Evolutionary conservation across 2,888 invertebrate genomes (phyloP).

Genomic region (Drosophila ustulata): DNA sequence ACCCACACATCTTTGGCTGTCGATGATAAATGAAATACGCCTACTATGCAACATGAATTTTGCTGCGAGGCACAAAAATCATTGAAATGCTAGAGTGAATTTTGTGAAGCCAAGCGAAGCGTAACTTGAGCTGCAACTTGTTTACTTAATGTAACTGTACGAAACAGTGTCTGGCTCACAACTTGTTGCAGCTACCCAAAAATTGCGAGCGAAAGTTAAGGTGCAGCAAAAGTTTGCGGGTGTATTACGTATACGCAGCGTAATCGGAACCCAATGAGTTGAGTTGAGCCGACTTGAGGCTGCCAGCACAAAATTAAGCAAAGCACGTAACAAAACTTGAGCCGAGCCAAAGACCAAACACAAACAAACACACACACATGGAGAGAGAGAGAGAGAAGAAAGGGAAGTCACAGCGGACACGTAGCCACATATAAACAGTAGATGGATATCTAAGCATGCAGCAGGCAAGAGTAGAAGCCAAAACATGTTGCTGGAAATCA

Average conservation of each 20-base stretch:
- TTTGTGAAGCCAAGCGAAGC: slow-evolving; percentile 51
- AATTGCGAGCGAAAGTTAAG: slow-evolving; percentile 31
- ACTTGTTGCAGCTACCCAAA: slow-evolving; percentile 64
- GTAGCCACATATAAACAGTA: slow-evolving; percentile 58
- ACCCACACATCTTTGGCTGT: slow-evolving; percentile 16
- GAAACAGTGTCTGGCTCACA: slow-evolving; percentile 23
- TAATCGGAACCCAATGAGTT: slow-evolving; percentile 67
- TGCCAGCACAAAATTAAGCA: slow-evolving; percentile 57
- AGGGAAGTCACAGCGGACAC: slow-evolving; percentile 41
- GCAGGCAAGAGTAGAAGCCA: slow-evolving; percentile 32
- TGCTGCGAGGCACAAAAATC: background rate
- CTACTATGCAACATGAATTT: slow-evolving; percentile 33
- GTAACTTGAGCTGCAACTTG: slow-evolving; percentile 49
- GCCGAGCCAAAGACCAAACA: slow-evolving; percentile 35
- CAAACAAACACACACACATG: slow-evolving; percentile 31
- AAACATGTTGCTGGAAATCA: slow-evolving; percentile 56
- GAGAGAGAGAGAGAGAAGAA: too few species aligned
- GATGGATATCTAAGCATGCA: slow-evolving; percentile 58
- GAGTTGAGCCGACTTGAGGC: slow-evolving; percentile 31
- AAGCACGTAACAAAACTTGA: slow-evolving; percentile 65
- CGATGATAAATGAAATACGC: slow-evolving; percentile 59
- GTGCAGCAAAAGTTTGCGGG: slow-evolving; percentile 36
- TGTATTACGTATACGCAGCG: slow-evolving; percentile 56
- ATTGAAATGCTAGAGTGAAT: slow-evolving; percentile 44
- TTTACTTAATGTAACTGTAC: slow-evolving; percentile 26